These are phyloP conservation scores for Hapalemur alaotrensis DNA, from an alignment of 2,797 vertebrate species.

Conservation along the genomic window DNA sequence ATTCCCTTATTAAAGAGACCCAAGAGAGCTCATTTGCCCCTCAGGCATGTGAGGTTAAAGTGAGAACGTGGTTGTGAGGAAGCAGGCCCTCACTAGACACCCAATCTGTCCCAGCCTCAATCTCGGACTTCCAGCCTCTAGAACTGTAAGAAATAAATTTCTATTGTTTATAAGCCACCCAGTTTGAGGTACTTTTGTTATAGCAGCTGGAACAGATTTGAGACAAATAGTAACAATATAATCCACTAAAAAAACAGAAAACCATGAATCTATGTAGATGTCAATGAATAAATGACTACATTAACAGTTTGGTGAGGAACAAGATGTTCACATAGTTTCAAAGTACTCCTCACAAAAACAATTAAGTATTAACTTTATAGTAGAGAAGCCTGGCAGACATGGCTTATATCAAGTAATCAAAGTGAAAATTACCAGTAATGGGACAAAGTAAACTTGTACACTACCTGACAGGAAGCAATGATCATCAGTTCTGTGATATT, in stretches of 20 bases:
- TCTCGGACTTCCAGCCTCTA: background rate
- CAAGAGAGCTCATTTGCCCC: background rate
- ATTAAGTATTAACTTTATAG: conserved; percentile 17
- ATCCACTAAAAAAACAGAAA: background rate
- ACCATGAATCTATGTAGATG: background rate
- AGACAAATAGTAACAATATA: conserved; percentile 23
- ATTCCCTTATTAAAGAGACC: background rate
- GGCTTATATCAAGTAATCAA: background rate
- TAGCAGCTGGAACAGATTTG: background rate
- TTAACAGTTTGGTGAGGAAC: background rate
- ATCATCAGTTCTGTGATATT: background rate
- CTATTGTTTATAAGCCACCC: background rate
- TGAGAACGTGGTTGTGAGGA: background rate
- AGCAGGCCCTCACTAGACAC: background rate
- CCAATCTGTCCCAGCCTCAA: background rate
- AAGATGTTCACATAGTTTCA: conserved; percentile 30
- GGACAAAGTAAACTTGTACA: background rate
- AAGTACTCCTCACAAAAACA: conserved; percentile 25
- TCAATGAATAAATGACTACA: background rate
- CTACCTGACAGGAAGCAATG: background rate
- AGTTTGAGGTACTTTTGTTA: background rate
- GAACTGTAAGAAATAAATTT: background rate
- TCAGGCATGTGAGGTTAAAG: background rate
- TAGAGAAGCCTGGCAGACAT: background rate
- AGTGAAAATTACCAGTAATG: conserved; percentile 25